A percentile compares a stretch with the other conserved stretches of the same genome.
These are phyloP conservation scores for Semibalanus balanoides DNA, from an alignment of 1,140 invertebrate genomes.

Conservation along the genomic window DNA sequence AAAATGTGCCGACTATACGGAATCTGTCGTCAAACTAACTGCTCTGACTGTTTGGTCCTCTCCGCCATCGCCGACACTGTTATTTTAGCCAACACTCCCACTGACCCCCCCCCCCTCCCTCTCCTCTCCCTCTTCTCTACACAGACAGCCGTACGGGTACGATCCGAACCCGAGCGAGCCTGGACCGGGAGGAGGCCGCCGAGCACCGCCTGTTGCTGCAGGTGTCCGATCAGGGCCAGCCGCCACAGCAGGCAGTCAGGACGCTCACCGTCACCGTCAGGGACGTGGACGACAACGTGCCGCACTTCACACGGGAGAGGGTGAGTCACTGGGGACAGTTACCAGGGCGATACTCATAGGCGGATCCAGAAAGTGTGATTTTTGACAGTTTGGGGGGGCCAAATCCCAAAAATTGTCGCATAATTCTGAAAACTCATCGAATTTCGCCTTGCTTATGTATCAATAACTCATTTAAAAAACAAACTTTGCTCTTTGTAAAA, in stretches of 20 bases:
- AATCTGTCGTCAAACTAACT: too few species aligned
- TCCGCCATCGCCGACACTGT: too few species aligned
- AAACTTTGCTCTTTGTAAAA: too few species aligned
- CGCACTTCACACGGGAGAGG: slow-evolving; percentile 14
- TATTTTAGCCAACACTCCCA: not conserved
- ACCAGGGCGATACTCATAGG: too few species aligned
- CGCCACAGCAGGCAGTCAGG: slow-evolving; percentile 54
- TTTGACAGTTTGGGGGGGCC: too few species aligned
- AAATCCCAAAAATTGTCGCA: too few species aligned
- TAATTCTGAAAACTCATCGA: too few species aligned
- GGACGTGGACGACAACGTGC: slow-evolving; percentile 22
- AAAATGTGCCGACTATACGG: too few species aligned
- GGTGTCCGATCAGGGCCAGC: slow-evolving; percentile 54
- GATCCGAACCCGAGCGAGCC: slow-evolving; percentile 46
- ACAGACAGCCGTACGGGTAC: slow-evolving; percentile 46
- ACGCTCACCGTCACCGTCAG: slow-evolving; percentile 48
- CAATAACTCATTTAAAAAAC: too few species aligned
- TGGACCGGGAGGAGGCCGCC: slow-evolving; percentile 55
- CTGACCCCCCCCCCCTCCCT: not conserved
- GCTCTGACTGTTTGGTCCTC: too few species aligned
- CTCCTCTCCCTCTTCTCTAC: slow-evolving; percentile 18
- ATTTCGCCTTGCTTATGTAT: too few species aligned
- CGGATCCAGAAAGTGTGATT: too few species aligned
- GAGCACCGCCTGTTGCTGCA: slow-evolving; percentile 57
- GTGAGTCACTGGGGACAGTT: slow-evolving; percentile 7